Percentiles rank a stretch among this genome's conserved stretches.
Evolutionary conservation across 92 coral and sea anemone species (phyloP).

Genomic region (Meandrina meandrites): DNA sequence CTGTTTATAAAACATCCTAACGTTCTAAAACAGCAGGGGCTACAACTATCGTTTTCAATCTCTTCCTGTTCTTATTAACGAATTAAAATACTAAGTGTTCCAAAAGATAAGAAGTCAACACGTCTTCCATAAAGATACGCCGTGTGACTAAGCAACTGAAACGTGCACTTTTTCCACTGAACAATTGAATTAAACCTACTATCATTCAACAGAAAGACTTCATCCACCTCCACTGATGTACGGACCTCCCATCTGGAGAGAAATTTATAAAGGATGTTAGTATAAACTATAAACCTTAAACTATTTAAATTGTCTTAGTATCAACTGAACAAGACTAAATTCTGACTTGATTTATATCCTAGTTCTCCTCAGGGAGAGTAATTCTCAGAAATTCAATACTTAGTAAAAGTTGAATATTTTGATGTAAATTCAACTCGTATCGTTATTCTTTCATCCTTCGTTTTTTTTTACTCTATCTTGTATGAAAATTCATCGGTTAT

Average conservation of each 20-base stretch:
- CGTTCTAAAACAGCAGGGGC: too few species aligned
- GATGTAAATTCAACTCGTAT: background rate
- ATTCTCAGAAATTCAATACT: too few species aligned
- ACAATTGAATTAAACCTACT: constrained; percentile 1
- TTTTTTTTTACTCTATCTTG: background rate
- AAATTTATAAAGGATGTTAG: constrained; percentile 49
- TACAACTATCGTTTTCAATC: too few species aligned
- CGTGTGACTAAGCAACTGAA: background rate
- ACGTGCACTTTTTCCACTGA: background rate
- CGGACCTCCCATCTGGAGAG: constrained; percentile 37
- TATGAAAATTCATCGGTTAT: background rate
- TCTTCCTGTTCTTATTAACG: too few species aligned
- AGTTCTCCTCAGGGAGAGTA: too few species aligned
- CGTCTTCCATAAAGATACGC: background rate
- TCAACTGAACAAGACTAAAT: background rate
- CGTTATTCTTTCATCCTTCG: too few species aligned
- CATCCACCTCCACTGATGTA: constrained; percentile 33
- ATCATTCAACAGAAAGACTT: constrained; percentile 40
- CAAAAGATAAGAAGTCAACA: background rate
- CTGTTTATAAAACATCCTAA: too few species aligned
- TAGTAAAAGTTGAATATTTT: background rate
- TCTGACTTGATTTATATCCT: too few species aligned
- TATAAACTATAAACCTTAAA: constrained; percentile 39
- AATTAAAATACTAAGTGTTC: too few species aligned
- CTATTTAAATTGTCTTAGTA: background rate